Base-by-base conservation (phyloP, 2,113 vertebrate species). In the Ochotona curzoniae region DNA sequence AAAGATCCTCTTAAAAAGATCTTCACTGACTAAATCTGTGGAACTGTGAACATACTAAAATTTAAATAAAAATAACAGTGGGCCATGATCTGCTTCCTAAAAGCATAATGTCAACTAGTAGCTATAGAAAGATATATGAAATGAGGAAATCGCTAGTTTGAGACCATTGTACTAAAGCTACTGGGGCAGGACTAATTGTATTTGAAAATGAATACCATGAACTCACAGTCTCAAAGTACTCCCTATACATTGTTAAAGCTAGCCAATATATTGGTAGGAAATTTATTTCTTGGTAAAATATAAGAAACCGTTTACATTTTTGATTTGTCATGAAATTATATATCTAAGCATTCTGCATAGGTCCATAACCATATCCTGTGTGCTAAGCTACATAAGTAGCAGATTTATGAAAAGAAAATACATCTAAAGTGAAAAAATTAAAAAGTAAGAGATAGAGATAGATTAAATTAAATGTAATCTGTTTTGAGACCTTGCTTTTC, bases 351-450 rank as follows among this genome's bases (percentile, higher is more conserved):
- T 49, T 85, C 28, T 79, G 20, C 32, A 44, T 28, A n/a, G 9
- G 12, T 49, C 23, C 69, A 49, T 38, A 86, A 38, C 9, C 57
- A 70, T 78, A 70, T 35, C 1, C 83, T 47, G 64, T 5, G 54
- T 86, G 21, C 15, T 79, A 32, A 94, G n/a, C 12, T 38, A 61
- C 76, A 67, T 69, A 89, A 89, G 85, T 86, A 90, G 17, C 61
- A 91, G 9, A 83, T 54, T 5, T 5, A 64, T 70, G 25, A 64
- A 64, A 70, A 90, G 71, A 32, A 86, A 83, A 28, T 15, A 64
- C 5, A 75, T 88, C 83, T 93, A 64, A 82, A 2, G 84, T 8
- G 26, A 54, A 86, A 74, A 83, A 15, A 89, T 44, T 67, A 87
- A 79, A 23, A 86, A 79, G 57, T 6, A 85, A 86, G 2, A 18